Conservation (phyloP, 1,140 invertebrate genomes). For the Neomicropteryx cornuta region DNA sequence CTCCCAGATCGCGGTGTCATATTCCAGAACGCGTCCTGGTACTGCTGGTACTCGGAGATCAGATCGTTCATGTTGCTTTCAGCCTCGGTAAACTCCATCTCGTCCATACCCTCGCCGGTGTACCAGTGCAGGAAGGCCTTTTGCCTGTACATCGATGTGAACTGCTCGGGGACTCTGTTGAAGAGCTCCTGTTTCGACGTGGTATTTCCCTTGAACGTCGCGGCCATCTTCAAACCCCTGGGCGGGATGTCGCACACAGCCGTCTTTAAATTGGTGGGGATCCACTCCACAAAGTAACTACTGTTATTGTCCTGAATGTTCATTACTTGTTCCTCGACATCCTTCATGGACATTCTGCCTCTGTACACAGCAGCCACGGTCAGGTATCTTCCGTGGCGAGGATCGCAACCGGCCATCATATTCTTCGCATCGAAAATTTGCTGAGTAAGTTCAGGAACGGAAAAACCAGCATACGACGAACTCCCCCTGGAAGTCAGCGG, state of each 20-base stretch:
- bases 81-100: conserved; percentile 64
- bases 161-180: conserved; percentile 33
- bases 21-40: too few species aligned
- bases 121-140: conserved; percentile 90
- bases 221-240: conserved; percentile 57
- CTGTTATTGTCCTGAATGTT: conserved; percentile 51
- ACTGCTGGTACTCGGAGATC: conserved; percentile 83
- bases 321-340: conserved; percentile 75
- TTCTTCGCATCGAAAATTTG: too few species aligned
- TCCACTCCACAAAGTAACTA: conserved; percentile 71
- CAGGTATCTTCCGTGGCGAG: conserved; percentile 48
- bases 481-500: conserved; percentile 51
- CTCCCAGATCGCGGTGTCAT: too few species aligned
- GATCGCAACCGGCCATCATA: conserved; percentile 59
- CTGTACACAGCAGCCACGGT: too few species aligned
- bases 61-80: conserved; percentile 77
- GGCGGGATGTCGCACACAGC: conserved; percentile 60
- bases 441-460: conserved; percentile 58
- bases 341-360: conserved; percentile 49
- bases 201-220: conserved; percentile 57
- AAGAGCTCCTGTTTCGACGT: conserved; percentile 60
- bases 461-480: conserved; percentile 54
- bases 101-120: conserved; percentile 75
- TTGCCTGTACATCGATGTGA: conserved; percentile 64
- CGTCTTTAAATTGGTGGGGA: conserved; percentile 61